Base-by-base conservation (phyloP, 1,140 invertebrate genomes). In the Hermetia illucens region DNA sequence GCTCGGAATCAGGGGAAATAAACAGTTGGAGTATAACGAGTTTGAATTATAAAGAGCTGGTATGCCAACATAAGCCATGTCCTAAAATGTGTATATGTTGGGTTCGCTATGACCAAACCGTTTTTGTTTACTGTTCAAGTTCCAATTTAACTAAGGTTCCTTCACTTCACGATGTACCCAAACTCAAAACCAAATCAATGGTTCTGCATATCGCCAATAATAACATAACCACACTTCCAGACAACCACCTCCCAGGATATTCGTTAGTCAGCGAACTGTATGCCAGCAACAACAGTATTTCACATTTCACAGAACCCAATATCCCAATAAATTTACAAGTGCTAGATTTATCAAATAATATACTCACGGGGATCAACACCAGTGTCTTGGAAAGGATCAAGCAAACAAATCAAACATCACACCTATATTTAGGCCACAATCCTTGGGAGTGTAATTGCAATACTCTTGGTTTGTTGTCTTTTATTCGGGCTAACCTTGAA, bases 401-500 rank as follows among this genome's bases (percentile, higher is more conserved):
- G 13, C 13, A 37, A 12, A 35, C 22, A 4, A 12, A 15, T 12
- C 3, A 10, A 20, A 18, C 36, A 5, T 6, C 29, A 2, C 40
- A 35, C 3, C 34, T 74, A 2, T 59, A 51, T 4, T 52, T 81
- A 0, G 52, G 66, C 25, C 47, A 56, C n/a, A 80, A 80, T 55
- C 70, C 69, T 4, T 74, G 70, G 62, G 24, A 15, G 4, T 81
- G 77, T 47, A 58, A 68, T 31, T 81, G 77, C 49, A 51, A 64
- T 0, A 49, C 64, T 0, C 46, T 44, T 3, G 50, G 59, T 20
- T 64, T 74, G 5, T 51, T 72, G 2, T 46, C 48, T 9, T 73
- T 71, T 44, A 47, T 77, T 10, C 61, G 69, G 27, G 45, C 45
- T 0, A 53, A 64, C 24, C 52, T 48, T 25, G 31, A 48, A 34